phyloP scores from a whole-genome alignment of 2,113 vertebrate species.

The Hiodon tergisus region DNA sequence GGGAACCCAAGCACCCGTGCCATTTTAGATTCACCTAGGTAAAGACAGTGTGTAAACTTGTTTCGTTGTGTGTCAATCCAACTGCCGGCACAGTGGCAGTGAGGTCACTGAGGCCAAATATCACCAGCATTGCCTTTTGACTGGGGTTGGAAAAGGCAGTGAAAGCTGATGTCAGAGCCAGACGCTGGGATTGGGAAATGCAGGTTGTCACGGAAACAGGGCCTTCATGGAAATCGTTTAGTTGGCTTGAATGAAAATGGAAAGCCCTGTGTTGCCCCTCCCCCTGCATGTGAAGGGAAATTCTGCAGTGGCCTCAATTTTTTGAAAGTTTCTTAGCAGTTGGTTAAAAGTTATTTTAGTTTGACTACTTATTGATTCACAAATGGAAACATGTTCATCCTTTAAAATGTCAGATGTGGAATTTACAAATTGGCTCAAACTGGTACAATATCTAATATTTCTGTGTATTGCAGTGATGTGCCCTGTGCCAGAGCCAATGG shows the following conservation, averaged over 20 bases:
- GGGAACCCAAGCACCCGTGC: no score
- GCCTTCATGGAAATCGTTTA: neutral
- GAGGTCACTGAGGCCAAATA: neutral
- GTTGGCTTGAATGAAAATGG: neutral
- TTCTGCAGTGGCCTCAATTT: neutral
- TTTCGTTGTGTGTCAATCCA: no score
- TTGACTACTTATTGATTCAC: neutral
- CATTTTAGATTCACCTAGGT: no score
- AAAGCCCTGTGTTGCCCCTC: neutral
- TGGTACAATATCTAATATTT: no score
- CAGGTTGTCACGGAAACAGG: constrained; percentile 4
- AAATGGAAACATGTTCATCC: neutral
- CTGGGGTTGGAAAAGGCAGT: neutral
- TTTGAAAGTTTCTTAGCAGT: neutral
- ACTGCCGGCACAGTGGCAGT: neutral
- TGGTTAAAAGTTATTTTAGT: neutral
- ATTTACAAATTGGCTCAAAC: no score
- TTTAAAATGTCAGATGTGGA: no score
- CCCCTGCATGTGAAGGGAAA: neutral
- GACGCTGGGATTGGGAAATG: neutral
- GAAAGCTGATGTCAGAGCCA: neutral
- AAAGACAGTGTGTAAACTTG: no score
- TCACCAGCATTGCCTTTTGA: neutral
- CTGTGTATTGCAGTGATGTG: no score
- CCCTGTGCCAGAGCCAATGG: no score